phyloP scores from a whole-genome alignment of 2,113 vertebrate species.

The Caranx ignobilis region DNA sequence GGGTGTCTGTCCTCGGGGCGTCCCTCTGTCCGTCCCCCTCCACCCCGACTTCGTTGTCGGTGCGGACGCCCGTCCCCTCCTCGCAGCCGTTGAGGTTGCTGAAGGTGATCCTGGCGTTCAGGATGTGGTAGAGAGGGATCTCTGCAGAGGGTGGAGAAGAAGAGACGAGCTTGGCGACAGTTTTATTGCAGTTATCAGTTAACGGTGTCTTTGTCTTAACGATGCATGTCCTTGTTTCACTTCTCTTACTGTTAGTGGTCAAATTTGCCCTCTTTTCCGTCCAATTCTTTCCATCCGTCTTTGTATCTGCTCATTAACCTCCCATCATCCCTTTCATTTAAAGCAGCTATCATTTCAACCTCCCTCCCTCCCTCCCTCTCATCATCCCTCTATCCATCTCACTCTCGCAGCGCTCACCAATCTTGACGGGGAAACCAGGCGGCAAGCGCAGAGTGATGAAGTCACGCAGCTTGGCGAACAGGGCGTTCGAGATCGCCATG shows the following conservation, averaged over 20 bases:
- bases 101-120: slow-evolving; percentile 97
- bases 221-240: neutral
- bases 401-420: slow-evolving; percentile 84
- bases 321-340: slow-evolving; percentile 10
- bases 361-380: slow-evolving; percentile 4
- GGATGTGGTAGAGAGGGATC: slow-evolving; percentile 98
- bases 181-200: neutral
- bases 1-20: slow-evolving; percentile 89
- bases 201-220: neutral
- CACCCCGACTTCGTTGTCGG: slow-evolving; percentile 81
- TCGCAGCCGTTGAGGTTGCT: slow-evolving; percentile 97
- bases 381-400: slow-evolving; percentile 4
- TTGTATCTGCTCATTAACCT: neutral
- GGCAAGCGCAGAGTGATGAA: slow-evolving; percentile 96
- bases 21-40: slow-evolving; percentile 87
- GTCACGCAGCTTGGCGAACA: slow-evolving; percentile 96
- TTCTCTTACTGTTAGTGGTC: neutral
- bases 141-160: slow-evolving; percentile 80
- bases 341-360: neutral
- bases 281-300: neutral
- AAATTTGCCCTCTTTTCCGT: neutral
- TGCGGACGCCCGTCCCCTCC: slow-evolving; percentile 82
- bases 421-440: slow-evolving; percentile 96
- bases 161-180: neutral
- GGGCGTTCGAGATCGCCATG: slow-evolving; percentile 97